Base-by-base conservation (phyloP, 2,797 vertebrate species). In the Eulemur rubriventer region DNA sequence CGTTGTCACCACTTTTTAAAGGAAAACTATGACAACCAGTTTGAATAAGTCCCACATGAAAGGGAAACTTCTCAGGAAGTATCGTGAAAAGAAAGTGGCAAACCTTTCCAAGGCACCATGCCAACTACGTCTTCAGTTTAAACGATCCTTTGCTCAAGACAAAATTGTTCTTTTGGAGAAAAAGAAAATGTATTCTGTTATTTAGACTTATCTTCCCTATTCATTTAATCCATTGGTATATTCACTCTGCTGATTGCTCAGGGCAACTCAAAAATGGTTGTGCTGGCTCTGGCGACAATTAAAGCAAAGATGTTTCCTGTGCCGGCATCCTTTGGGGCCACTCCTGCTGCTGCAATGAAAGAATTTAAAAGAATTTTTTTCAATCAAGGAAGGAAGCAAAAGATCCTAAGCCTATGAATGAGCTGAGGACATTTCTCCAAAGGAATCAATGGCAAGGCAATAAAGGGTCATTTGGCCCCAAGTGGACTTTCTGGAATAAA, bases 331-430 rank as follows among this genome's bases (percentile, higher is more conserved):
- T 96, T 20, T 52, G 78, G 95, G 95, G 81, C 80, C 84, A 63
- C 50, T 95, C 96, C 89, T 87, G 95, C 97, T 96, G 97, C 2
- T 72, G 67, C 76, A 96, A 13, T 92, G 96, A 96, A 94, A 96
- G 96, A 96, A 97, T 90, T 93, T 91, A 67, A 97, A 96, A 96
- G 80, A 70, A 76, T 84, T 59, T 89, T 89, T 95, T 96, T 78
- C 96, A 93, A 28, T 78, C 79, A 73, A 93, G 91, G 83, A 97
- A 97, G 95, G 96, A 97, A 98, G 95, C 70, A 87, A 96, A 96
- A 90, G n/a, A 87, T 52, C n/a, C 81, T 76, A 76, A 24, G 88
- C 73, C 87, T 95, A 4, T 97, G 95, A 98, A 97, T 96, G 89
- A 94, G 41, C 57, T 82, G 75, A 89, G 89, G 78, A 91, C 92